A percentile compares a stretch with the other conserved stretches of the same genome.
Evolutionary conservation across 2,113 vertebrate genomes (phyloP).

Genomic region (Rhadina sibilatrix): DNA sequence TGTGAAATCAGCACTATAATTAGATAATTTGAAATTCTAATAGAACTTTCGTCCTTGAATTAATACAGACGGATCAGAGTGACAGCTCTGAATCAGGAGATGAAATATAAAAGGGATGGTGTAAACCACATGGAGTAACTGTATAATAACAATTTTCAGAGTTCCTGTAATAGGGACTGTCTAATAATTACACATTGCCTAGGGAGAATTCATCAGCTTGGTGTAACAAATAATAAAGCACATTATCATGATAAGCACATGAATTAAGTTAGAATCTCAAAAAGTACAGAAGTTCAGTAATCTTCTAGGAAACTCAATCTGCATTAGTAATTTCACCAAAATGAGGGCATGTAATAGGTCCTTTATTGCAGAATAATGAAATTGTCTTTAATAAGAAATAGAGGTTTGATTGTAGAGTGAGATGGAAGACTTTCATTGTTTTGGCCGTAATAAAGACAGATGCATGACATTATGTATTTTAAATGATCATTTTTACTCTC

Average conservation of each 20-base stretch:
- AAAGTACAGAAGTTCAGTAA: conserved; percentile 35
- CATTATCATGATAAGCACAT: conserved; percentile 39
- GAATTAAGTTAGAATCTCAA: conserved; percentile 65
- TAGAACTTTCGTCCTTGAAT: conserved; percentile 57
- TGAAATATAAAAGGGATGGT: neutral
- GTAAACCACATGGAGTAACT: conserved; percentile 20
- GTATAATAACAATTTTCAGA: conserved; percentile 49
- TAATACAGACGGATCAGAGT: conserved; percentile 38
- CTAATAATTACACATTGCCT: conserved; percentile 67
- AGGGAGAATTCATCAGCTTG: conserved; percentile 62
- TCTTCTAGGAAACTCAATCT: conserved; percentile 57
- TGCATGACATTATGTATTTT: conserved; percentile 1
- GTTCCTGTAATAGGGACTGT: conserved; percentile 58
- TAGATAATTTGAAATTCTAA: conserved; percentile 69
- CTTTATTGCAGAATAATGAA: conserved; percentile 54
- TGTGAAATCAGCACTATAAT: conserved; percentile 27
- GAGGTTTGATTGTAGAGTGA: neutral
- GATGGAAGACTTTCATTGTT: conserved; percentile 5
- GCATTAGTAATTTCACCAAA: conserved; percentile 59
- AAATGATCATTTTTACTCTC: conserved; percentile 38
- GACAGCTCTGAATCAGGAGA: conserved; percentile 8
- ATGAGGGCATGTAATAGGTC: conserved; percentile 31
- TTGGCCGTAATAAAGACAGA: conserved; percentile 5
- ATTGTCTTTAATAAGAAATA: conserved; percentile 59
- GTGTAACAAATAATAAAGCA: conserved; percentile 65